These are phyloP conservation scores for Epicauta chinensis DNA, from an alignment of 1,140 invertebrate genomes.

Conservation along the genomic window DNA sequence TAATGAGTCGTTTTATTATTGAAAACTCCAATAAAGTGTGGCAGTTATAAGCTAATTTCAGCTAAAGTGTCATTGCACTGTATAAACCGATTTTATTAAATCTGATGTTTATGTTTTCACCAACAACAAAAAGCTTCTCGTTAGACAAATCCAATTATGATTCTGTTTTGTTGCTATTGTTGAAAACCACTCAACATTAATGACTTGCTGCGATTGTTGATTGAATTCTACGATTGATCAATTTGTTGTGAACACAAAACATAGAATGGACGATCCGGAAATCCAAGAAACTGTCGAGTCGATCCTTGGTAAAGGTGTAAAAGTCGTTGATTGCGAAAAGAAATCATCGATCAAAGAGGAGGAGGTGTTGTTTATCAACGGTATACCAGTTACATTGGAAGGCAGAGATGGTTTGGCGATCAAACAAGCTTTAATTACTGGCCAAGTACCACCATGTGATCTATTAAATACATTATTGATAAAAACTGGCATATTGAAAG, in stretches of 20 bases:
- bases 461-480: slow-evolving; percentile 66
- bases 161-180: no score
- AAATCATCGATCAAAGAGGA: slow-evolving; percentile 65
- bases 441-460: slow-evolving; percentile 65
- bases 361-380: slow-evolving; percentile 69
- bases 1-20: no score
- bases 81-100: no score
- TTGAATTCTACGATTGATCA: no score
- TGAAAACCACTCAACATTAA: no score
- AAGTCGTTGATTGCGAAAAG: slow-evolving; percentile 71
- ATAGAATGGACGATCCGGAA: slow-evolving; percentile 61
- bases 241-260: not conserved
- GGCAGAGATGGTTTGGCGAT: slow-evolving; percentile 65
- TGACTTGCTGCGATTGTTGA: no score
- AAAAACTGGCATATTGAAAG: slow-evolving; percentile 59
- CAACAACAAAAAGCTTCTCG: no score
- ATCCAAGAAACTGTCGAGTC: slow-evolving; percentile 73
- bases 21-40: no score
- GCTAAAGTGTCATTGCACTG: no score
- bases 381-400: slow-evolving; percentile 62
- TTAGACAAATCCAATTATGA: no score
- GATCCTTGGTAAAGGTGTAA: slow-evolving; percentile 65
- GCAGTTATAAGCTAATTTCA: no score
- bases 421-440: slow-evolving; percentile 61
- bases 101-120: no score